phyloP scores from a whole-genome alignment of 2,888 invertebrate genomes.

The Zaprionus obscuricornis region DNA sequence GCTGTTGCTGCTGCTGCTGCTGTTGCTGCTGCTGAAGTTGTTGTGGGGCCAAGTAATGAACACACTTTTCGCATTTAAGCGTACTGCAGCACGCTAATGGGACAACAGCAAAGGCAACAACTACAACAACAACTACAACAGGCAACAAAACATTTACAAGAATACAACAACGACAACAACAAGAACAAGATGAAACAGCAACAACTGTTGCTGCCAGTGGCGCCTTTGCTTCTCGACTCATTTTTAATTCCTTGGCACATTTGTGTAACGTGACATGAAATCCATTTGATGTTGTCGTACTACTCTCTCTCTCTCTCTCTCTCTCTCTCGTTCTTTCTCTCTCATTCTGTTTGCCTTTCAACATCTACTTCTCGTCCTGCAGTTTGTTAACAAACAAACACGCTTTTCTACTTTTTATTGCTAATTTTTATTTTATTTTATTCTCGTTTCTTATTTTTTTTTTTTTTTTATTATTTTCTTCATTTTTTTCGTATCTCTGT shows the following conservation, averaged over 20 bases:
- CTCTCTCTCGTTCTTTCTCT: not conserved
- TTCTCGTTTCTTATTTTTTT: conserved; percentile 11
- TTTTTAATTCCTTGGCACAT: conserved; percentile 77
- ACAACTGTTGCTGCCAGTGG: conserved; percentile 67
- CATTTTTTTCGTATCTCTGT: conserved; percentile 50
- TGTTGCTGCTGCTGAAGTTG: not conserved
- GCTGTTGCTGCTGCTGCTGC: not conserved
- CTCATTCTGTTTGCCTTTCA: conserved; percentile 6
- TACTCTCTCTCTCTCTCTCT: conserved; percentile 4
- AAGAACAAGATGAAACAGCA: conserved; percentile 44
- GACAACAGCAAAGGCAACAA: conserved; percentile 53
- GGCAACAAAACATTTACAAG: conserved; percentile 25
- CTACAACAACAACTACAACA: conserved; percentile 7
- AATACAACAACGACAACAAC: conserved; percentile 46
- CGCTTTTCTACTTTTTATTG: conserved; percentile 80
- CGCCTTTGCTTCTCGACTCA: conserved; percentile 66
- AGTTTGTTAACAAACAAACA: conserved; percentile 77
- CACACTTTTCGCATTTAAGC: conserved; percentile 78
- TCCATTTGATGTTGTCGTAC: conserved; percentile 71
- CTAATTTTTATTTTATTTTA: conserved; percentile 74
- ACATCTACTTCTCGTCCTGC: conserved; percentile 40
- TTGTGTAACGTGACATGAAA: conserved; percentile 79
- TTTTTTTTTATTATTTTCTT: conserved; percentile 31
- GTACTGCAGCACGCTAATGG: conserved; percentile 73
- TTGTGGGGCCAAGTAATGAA: conserved; percentile 62